phyloP scores from a whole-genome alignment of 2,888 invertebrate genomes.

The Syritta pipiens region DNA sequence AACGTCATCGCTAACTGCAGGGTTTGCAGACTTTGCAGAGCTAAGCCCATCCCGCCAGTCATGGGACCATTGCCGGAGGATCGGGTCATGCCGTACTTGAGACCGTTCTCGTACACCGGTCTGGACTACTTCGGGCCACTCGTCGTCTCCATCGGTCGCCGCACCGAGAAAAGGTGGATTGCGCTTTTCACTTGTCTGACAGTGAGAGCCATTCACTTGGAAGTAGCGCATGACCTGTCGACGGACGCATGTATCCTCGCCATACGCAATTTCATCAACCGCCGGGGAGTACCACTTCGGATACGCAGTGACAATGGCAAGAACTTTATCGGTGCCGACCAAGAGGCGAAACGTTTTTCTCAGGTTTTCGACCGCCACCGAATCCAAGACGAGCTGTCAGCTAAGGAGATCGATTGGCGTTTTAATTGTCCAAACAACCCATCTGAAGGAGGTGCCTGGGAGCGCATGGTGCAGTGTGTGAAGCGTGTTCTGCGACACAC shows the following conservation, averaged over 20 bases:
- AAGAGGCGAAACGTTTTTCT: constrained; percentile 18
- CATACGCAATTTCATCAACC: constrained; percentile 45
- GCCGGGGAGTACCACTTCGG: constrained; percentile 28
- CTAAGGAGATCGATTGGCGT: constrained; percentile 32
- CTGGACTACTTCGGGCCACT: constrained; percentile 60
- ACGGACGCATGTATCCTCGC: constrained; percentile 43
- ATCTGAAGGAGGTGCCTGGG: constrained; percentile 68
- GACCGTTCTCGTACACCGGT: constrained; percentile 59
- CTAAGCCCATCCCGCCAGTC: constrained; percentile 26
- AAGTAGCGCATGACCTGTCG: constrained; percentile 20
- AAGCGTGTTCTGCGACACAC: constrained; percentile 51
- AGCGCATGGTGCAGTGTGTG: constrained; percentile 65
- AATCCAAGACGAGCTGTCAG: constrained; percentile 36
- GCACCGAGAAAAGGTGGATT: constrained; percentile 64
- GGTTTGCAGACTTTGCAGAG: not conserved
- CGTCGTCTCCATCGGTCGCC: constrained; percentile 60
- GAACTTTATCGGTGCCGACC: constrained; percentile 43
- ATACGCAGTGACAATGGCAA: constrained; percentile 42
- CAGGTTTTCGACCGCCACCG: constrained; percentile 25
- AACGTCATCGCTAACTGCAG: not conserved
- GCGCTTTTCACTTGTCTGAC: constrained; percentile 44
- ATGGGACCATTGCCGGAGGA: constrained; percentile 64
- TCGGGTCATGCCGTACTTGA: constrained; percentile 50
- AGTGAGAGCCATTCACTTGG: constrained; percentile 26
- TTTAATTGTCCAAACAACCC: constrained; percentile 45